Base-by-base conservation (phyloP, 2,888 invertebrate species). In the Minunthozetes semirufus region DNA sequence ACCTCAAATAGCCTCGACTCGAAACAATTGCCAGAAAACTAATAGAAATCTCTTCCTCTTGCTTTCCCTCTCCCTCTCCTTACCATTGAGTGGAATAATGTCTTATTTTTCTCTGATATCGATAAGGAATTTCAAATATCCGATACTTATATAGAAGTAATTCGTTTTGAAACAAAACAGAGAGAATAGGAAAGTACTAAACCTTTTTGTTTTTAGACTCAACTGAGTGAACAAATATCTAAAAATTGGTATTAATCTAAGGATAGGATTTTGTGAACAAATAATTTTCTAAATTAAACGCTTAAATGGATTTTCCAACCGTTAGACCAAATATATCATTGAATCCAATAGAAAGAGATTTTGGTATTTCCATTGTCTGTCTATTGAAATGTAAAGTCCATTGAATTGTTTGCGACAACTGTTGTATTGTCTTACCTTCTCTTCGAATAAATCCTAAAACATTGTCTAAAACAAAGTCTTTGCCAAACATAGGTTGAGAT, bases 321-420 rank as follows among this genome's bases (percentile, higher is more conserved):
- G 56, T 25, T 22, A 3, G 22, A 59, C 59, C 59, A 59, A 22
- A 59, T 59, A 27, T 27, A 13, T 29, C 11, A 17, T 17, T 9
- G 8, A 56, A 22, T 56, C 2, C 11, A 59, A 27, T 13, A 29
- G 22, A 56, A 27, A 59, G 59, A 27, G 59, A 59, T 25, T 59
- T 66, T 38, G 63, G 27, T 22, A 53, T 19, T 27, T 46, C 70
- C 11, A 48, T 70, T 70, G 70, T 70, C 70, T 38, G 27, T 19
- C 38, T 29, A 66, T 66, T 70, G 70, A 42, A 46, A 70, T 48
- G 70, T 17, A 46, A 70, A 70, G 70, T 38, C 48, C 19, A 38
- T 2, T 25, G 42, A 46, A 70, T 66, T 59, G 63, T 27, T 38
- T 63, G 42, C 42, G 11, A 42, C 17, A 19, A 29, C 63, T 27